phyloP scores from a whole-genome alignment of 2,113 vertebrate species.

The Loxodonta africana region DNA sequence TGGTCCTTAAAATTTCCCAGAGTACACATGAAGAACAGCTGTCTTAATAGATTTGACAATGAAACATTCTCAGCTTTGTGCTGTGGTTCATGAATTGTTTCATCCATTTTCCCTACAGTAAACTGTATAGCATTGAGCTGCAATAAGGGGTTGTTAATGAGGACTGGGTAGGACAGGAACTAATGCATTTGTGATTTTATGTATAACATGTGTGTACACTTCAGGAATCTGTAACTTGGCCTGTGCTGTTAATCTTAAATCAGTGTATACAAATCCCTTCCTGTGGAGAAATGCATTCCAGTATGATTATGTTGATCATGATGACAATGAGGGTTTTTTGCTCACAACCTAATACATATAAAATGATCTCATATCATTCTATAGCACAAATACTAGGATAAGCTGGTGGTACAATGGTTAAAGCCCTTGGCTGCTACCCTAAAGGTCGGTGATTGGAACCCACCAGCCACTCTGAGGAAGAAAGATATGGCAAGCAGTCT shows the following conservation, averaged over 20 bases:
- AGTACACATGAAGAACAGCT: no score
- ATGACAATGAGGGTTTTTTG: neutral
- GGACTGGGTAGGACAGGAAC: neutral
- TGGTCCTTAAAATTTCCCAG: no score
- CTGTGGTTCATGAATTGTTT: conserved; percentile 46
- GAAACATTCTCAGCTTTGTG: conserved; percentile 41
- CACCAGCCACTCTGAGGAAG: no score
- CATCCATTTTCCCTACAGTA: neutral
- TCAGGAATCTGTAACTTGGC: neutral
- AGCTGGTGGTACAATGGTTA: neutral
- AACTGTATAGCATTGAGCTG: neutral
- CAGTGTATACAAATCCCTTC: neutral
- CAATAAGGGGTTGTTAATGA: neutral
- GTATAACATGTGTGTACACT: neutral
- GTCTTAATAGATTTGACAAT: conserved; percentile 10
- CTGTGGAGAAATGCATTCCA: neutral
- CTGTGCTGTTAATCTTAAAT: neutral
- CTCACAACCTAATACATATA: neutral
- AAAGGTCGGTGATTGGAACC: no score
- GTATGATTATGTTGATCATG: neutral
- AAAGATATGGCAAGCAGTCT: no score
- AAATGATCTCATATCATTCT: neutral
- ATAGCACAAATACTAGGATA: conserved; percentile 18
- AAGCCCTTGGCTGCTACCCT: no score
- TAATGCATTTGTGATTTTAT: conserved; percentile 14